Conservation (phyloP, 2,113 vertebrate species). For the Psittacus erithacus region DNA sequence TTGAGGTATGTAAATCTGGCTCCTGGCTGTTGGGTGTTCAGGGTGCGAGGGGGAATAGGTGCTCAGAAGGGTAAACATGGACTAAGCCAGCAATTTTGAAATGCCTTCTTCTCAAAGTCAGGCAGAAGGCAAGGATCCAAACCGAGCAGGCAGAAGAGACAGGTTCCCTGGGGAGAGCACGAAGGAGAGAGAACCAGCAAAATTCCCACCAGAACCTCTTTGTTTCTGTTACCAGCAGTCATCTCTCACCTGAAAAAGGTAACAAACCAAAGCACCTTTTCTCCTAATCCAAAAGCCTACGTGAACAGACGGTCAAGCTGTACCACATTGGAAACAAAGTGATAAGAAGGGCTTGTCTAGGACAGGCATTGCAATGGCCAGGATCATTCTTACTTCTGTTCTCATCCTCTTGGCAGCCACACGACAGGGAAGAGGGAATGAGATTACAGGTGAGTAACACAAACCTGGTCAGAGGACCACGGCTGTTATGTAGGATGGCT, state of each 20-base stretch:
- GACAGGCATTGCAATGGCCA: not conserved
- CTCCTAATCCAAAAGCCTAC: not conserved
- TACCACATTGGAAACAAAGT: not conserved
- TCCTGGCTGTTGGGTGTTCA: not conserved
- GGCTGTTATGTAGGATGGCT: not conserved
- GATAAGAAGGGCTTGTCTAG: not conserved
- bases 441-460: conserved; percentile 58
- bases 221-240: conserved; percentile 38
- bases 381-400: not conserved
- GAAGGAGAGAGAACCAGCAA: not conserved
- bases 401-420: conserved; percentile 19
- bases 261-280: not conserved
- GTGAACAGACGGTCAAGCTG: not conserved
- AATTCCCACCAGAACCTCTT: conserved; percentile 7
- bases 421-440: not conserved
- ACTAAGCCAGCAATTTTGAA: not conserved
- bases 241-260: not conserved
- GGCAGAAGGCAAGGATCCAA: not conserved
- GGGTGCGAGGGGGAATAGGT: not conserved
- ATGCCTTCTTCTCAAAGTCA: not conserved
- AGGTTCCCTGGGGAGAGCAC: not conserved
- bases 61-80: not conserved
- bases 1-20: not conserved
- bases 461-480: not conserved
- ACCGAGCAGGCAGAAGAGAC: not conserved